Evolutionary conservation across 2,113 vertebrate species (phyloP), one percentile per base, ranked within the genome.

Genomic region (Dinomys branickii): DNA sequence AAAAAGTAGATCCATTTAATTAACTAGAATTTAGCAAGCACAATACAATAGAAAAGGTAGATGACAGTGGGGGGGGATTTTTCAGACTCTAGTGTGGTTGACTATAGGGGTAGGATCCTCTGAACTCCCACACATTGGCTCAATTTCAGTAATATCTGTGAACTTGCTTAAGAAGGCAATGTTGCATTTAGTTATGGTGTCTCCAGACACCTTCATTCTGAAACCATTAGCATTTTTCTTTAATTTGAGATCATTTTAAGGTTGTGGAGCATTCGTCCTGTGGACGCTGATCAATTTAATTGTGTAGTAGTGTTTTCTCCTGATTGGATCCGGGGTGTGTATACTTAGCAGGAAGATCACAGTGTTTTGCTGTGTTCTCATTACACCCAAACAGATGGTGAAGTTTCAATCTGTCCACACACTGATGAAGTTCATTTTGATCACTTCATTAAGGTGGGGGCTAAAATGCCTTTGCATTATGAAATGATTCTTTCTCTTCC

Each of bases 401-500:
- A 86, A 84, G 44, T 35, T 87, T 63, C 69, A 69, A 44, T 75
- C 59, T 81, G 58, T 84, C 52, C 65, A 28, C 6, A 69, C 80
- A 63, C 75, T 87, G 77, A 81, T 69, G 35, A 91, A 95, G 30
- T 44, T 95, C 56, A 90, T 56, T 84, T 89, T 75, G 59, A 96
- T 90, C 78, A 17, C 50, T 96, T 94, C 75, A 90, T 96, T 97
- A 90, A 94, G 26, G 65, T 90, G 50, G 5, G 95, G n/a, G 1
- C 80, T 89, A 35, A 38, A 50, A 63, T 65, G 19, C 4, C 67
- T 91, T 87, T 83, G 28, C 30, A 83, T 71, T 52, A 65, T 35
- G 41, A 58, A 91, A 30, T 65, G 83, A n/a, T 10, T 71, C 28
- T 50, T 88, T 26, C 80, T 80, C 24, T 16, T 30, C 63, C 35